Evolutionary conservation across 2,888 invertebrate species (phyloP).

Genomic region (Erebia ligea): DNA sequence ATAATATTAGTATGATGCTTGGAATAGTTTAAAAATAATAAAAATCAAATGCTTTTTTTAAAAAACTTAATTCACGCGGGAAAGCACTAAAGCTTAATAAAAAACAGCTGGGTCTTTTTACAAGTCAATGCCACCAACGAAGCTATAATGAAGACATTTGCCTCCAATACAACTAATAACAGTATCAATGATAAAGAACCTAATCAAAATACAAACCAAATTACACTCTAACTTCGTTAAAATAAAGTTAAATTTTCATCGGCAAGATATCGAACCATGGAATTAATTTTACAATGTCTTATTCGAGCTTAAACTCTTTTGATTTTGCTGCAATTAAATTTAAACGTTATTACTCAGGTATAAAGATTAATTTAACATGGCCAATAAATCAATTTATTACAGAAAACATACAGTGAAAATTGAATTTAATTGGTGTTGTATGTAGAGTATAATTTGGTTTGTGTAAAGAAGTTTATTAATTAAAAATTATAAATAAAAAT

Average conservation of each 20-base stretch:
- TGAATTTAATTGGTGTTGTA: constrained; percentile 19
- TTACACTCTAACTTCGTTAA: constrained; percentile 19
- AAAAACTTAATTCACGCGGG: neutral
- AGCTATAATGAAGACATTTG: constrained; percentile 71
- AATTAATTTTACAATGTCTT: constrained; percentile 43
- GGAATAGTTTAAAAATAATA: neutral
- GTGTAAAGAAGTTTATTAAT: constrained; percentile 36
- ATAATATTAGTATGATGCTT: too few relatives aligned
- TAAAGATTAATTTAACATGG: constrained; percentile 7
- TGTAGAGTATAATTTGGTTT: constrained; percentile 26
- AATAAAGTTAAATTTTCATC: constrained; percentile 36
- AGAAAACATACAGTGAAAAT: neutral
- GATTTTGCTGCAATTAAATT: constrained; percentile 11
- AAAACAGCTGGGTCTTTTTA: constrained; percentile 39
- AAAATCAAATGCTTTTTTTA: neutral
- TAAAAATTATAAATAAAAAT: constrained; percentile 43
- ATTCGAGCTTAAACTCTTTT: constrained; percentile 36
- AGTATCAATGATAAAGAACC: constrained; percentile 55
- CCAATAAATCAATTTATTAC: constrained; percentile 6
- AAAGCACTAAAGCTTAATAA: constrained; percentile 4
- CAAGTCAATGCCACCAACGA: constrained; percentile 64
- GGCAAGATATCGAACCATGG: constrained; percentile 11
- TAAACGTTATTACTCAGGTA: neutral
- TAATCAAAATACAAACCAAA: constrained; percentile 39
- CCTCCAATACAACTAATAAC: constrained; percentile 60